Evolutionary conservation across 2,797 vertebrate species (phyloP), one percentile per base, ranked within the genome.

Genomic region (Acrossocheilus wenchowensis): DNA sequence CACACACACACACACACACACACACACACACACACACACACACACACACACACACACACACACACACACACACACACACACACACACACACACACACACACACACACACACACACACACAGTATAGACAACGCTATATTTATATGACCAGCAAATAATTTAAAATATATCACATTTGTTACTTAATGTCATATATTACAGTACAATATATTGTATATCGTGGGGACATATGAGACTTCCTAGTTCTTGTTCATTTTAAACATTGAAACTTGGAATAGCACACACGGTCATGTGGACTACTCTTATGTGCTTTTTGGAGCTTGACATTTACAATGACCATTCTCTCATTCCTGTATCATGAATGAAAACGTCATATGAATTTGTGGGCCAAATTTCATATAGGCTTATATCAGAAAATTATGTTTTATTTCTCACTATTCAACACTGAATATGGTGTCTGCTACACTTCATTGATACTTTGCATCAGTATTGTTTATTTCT

Each of bases 181-280:
- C 19, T 39, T 39, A 0, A 69, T 69, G 34, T 36, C 15, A 21
- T 66, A 34, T 21, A 69, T 39, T 69, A 8, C 17, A 39, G 66
- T 10, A 10, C 8, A 21, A 69, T 69, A 10, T 39, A 78, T 30
- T 77, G 81, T 60, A 60, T n/a, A 60, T 60, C 75, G 19, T 69
- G 50, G 52, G 79, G 34, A 36, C 23, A n/a, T 57, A 19, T 52
- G 93, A 41, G 43, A 71, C 92, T 93, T 89, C 45, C 34, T 19
- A 19, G 17, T 45, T 69, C 50, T 57, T 34, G 41, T 60, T 72
- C 10, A 1, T 62, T 54, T 66, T 57, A 36, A 82, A 82, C 8
- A 26, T 36, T 39, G 12, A 54, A 68, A 48, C 23, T n/a, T 54
- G 48, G 8, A 72, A 72, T 43, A 11, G 30, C 48, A 74, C 52